Evolutionary conservation across 2,113 vertebrate genomes (phyloP).

Genomic region (Tyto alba): DNA sequence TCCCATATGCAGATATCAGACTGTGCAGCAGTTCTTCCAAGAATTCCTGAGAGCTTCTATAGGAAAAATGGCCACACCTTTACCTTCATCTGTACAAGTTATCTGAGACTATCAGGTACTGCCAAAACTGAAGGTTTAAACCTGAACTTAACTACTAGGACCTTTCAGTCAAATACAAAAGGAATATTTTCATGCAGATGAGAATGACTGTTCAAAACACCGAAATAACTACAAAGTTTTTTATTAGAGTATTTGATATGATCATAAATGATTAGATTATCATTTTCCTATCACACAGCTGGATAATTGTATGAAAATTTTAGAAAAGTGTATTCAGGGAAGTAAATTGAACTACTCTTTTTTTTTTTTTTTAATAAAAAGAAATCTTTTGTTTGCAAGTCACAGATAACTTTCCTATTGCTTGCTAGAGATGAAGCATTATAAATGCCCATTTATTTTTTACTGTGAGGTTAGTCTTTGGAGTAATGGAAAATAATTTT

Average conservation of each 20-base stretch:
- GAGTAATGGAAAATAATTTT: slow-evolving; percentile 39
- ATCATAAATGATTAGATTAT: background rate
- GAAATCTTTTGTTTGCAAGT: background rate
- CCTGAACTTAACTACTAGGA: background rate
- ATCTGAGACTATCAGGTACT: background rate
- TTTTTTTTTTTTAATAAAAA: background rate
- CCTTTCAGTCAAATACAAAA: background rate
- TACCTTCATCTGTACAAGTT: background rate
- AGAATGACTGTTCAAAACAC: background rate
- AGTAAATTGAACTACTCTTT: background rate
- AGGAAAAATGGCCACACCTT: background rate
- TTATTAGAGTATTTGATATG: background rate
- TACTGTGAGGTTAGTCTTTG: slow-evolving; percentile 26
- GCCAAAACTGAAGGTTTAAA: background rate
- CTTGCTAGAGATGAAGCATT: background rate
- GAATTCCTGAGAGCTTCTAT: background rate
- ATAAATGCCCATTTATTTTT: slow-evolving; percentile 53
- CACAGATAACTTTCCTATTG: background rate
- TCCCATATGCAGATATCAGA: background rate
- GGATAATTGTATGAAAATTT: background rate
- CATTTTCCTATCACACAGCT: background rate
- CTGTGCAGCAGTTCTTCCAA: background rate
- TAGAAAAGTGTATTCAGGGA: background rate
- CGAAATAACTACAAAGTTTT: background rate
- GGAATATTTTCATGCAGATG: background rate